Evolutionary conservation across 2,113 vertebrate species (phyloP).

Genomic region (Promerops cafer): DNA sequence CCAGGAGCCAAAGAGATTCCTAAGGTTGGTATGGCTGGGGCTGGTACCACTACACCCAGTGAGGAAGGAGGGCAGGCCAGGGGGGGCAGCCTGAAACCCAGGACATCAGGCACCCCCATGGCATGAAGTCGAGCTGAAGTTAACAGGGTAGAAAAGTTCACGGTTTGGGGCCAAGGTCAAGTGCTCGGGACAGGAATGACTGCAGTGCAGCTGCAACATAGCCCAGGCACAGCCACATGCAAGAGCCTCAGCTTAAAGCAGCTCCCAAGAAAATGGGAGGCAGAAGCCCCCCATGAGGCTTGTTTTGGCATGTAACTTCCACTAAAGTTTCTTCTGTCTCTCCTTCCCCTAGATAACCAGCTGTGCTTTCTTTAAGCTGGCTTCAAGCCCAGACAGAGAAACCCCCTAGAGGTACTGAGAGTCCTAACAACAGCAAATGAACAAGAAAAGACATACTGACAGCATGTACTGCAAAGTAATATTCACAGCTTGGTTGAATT

Average conservation of each 20-base stretch:
- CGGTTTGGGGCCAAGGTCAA: background rate
- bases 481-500: background rate
- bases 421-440: background rate
- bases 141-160: background rate
- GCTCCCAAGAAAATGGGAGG: background rate
- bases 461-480: background rate
- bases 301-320: background rate
- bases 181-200: background rate
- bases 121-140: background rate
- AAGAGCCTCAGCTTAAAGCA: background rate
- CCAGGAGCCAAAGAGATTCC: background rate
- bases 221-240: background rate
- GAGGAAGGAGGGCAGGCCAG: background rate
- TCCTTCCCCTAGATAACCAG: background rate
- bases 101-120: background rate
- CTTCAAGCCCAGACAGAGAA: background rate
- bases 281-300: background rate
- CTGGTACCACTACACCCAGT: background rate
- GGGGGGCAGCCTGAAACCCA: background rate
- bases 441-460: background rate
- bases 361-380: background rate
- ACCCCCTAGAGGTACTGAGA: background rate
- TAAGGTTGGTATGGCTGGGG: background rate
- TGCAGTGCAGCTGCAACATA: fast-evolving
- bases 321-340: background rate